Evolutionary conservation across 2,113 vertebrate species (phyloP).

Genomic region (Lophochroa leadbeateri): DNA sequence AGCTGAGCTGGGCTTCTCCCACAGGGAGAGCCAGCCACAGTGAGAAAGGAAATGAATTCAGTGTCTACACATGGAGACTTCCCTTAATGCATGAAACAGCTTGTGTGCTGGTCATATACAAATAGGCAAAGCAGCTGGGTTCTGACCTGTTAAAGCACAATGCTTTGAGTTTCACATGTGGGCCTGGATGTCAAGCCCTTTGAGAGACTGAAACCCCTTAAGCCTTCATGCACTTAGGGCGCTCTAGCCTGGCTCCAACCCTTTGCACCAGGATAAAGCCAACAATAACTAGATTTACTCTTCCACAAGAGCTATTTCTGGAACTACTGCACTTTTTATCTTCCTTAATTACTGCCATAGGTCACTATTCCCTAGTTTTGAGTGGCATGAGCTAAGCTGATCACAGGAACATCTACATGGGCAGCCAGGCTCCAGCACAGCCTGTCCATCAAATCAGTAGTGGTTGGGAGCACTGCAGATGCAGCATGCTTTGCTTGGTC

Average conservation of each 20-base stretch:
- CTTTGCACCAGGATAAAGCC: background rate
- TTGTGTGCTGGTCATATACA: background rate
- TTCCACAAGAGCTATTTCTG: background rate
- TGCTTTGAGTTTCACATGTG: background rate
- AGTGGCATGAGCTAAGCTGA: background rate
- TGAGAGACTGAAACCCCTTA: background rate
- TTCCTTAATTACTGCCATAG: background rate
- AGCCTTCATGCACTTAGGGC: background rate
- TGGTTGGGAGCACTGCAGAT: background rate
- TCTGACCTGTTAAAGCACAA: background rate
- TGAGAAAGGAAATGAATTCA: background rate
- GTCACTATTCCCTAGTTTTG: background rate
- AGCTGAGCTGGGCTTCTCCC: background rate
- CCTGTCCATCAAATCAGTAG: rapidly evolving
- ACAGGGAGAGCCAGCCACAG: background rate
- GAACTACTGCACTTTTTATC: background rate
- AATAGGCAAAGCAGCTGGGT: background rate
- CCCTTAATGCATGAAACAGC: rapidly evolving
- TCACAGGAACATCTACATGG: background rate
- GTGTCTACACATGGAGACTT: background rate
- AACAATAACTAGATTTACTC: background rate
- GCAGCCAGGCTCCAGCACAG: background rate
- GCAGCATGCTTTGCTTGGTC: rapidly evolving
- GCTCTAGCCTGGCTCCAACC: background rate
- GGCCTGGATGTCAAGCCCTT: background rate